phyloP scores from a whole-genome alignment of 2,113 vertebrate species.

The Genyomyrus donnyi region DNA sequence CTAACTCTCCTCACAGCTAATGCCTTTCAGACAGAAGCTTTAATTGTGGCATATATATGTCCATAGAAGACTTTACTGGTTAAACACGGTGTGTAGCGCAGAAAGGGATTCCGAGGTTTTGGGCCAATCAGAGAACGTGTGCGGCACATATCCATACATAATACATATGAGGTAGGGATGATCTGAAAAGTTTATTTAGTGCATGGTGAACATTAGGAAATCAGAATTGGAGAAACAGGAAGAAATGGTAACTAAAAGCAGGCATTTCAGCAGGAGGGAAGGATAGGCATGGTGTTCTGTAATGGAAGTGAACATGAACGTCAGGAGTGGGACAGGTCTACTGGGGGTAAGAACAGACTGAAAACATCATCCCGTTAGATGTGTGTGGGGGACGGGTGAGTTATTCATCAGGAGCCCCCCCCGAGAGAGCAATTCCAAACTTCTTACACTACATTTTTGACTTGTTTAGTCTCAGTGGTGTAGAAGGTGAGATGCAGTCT shows the following conservation, averaged over 20 bases:
- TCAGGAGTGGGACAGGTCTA: not conserved
- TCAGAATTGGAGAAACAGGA: not conserved
- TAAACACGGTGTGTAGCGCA: not conserved
- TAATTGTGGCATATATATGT: not conserved
- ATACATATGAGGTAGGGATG: not conserved
- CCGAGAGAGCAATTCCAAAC: not conserved
- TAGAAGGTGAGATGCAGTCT: not conserved
- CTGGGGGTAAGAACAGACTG: not conserved
- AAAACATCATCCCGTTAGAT: not conserved
- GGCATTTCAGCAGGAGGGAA: not conserved
- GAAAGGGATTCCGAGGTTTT: not conserved
- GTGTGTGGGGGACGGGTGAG: not conserved
- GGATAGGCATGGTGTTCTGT: not conserved
- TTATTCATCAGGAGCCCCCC: not conserved
- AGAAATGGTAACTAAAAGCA: not conserved
- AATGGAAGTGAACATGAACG: not conserved
- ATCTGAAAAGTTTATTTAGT: not conserved
- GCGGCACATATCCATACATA: not conserved
- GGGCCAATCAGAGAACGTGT: not conserved
- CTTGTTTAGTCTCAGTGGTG: not conserved
- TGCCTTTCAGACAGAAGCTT: not conserved
- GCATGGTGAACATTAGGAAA: not conserved
- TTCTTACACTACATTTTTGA: not conserved
- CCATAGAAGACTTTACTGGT: not conserved
- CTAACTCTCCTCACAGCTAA: not conserved